phyloP scores from a whole-genome alignment of 2,113 vertebrate species.

The Amphiprion percula region DNA sequence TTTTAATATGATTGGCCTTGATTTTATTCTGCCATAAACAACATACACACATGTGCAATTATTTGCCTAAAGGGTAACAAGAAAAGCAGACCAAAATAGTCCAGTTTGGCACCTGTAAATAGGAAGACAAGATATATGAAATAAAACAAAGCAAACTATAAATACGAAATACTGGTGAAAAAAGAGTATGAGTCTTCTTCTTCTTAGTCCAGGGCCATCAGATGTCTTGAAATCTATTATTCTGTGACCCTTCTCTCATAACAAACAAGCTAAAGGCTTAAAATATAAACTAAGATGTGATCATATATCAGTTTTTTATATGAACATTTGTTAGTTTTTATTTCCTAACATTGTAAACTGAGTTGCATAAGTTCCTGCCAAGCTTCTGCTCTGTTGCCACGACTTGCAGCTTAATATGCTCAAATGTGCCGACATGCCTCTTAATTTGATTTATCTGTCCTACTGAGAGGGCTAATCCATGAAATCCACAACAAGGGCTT shows the following conservation, averaged over 20 bases:
- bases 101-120: no score
- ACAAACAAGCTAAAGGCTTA: neutral
- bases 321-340: constrained; percentile 24
- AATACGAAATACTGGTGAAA: no score
- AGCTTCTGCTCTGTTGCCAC: constrained; percentile 32
- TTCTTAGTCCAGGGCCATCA: no score
- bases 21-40: no score
- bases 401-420: constrained; percentile 43
- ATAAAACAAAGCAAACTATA: no score
- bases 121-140: no score
- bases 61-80: no score
- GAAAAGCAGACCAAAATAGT: no score
- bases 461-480: constrained; percentile 69
- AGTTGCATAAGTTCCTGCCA: constrained; percentile 23
- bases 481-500: constrained; percentile 70
- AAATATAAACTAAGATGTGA: constrained; percentile 3
- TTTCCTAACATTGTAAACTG: constrained; percentile 20
- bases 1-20: no score
- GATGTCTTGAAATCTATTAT: no score
- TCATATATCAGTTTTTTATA: neutral
- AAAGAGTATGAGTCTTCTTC: no score
- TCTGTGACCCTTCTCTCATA: neutral
- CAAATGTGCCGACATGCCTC: constrained; percentile 56
- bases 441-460: constrained; percentile 68
- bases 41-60: no score